Percentiles rank a stretch among this genome's conserved stretches.
Conservation (phyloP, 2,797 vertebrate genomes). For the Arctocebus calabarensis region DNA sequence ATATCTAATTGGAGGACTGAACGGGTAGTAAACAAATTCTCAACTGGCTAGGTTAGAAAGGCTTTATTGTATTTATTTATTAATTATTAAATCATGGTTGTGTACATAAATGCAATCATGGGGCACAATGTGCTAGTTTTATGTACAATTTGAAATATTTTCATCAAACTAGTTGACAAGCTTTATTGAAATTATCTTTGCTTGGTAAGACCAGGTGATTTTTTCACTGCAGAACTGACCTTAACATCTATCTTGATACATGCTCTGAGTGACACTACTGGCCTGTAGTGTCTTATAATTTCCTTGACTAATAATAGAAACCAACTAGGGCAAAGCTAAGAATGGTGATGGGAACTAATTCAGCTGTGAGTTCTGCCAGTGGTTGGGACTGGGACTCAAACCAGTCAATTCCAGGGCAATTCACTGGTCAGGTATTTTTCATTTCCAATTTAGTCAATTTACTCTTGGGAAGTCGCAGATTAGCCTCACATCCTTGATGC, state of each 20-base stretch:
- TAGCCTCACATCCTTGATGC: not conserved
- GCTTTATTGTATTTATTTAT: slow-evolving; percentile 37
- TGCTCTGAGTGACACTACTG: slow-evolving; percentile 1
- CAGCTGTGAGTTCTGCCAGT: not conserved
- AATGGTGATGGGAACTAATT: slow-evolving; percentile 47
- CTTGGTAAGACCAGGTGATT: slow-evolving; percentile 14
- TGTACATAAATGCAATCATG: too few relatives aligned
- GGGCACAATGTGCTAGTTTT: too few relatives aligned
- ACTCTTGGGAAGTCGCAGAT: not conserved
- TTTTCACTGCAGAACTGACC: slow-evolving; percentile 45
- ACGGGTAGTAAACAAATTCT: not conserved
- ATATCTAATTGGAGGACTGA: slow-evolving; percentile 11
- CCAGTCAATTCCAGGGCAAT: not conserved
- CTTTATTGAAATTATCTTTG: slow-evolving; percentile 16
- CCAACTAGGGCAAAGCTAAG: slow-evolving; percentile 53
- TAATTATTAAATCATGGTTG: not conserved
- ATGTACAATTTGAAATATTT: too few relatives aligned
- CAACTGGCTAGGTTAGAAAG: not conserved
- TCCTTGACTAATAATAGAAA: slow-evolving; percentile 44
- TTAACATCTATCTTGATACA: slow-evolving; percentile 63
- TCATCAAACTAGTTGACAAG: not conserved
- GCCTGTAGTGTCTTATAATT: slow-evolving; percentile 53
- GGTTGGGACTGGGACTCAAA: not conserved
- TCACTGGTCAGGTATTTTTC: not conserved
- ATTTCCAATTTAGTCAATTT: slow-evolving; percentile 16